Evolutionary conservation across 2,797 vertebrate species (phyloP), one percentile per base, ranked within the genome.

Genomic region (Tachyglossus aculeatus): DNA sequence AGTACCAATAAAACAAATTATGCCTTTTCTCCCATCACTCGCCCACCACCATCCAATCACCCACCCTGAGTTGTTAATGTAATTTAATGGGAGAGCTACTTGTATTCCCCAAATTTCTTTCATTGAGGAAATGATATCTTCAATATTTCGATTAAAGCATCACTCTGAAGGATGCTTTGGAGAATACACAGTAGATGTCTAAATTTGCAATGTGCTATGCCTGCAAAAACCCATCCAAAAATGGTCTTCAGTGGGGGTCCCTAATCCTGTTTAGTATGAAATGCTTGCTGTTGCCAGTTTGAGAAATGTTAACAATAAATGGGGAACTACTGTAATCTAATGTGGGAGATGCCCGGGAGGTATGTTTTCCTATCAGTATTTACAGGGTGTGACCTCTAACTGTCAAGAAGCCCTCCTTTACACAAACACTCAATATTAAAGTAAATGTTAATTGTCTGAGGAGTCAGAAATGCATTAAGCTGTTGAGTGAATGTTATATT

Each of bases 311-410:
- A 47, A 43, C 78, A 62, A 62, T 53, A 74, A 77, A 45, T 48
- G 50, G 59, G 32, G 38, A 50, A 25, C 25, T 66, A 10, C 39
- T 58, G 15, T 40, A 8, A 6, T 36, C 38, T 56, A 36, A 0
- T 50, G 36, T 41, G 58, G 76, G 72, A 86, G 16, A 59, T 60
- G 24, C 31, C 27, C 7, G 19, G 0, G 1, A 76, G 45, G 16
- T 29, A 67, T 41, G 63, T 76, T 81, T 69, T 19, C 24, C 45
- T 48, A 45, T 48, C 67, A 69, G 81, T 76, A 82, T 74, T 85
- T 78, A 53, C 41, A 45, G 68, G 60, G 36, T 53, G 69, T 76
- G 71, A 74, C 66, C 66, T 80, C 68, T 44, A 74, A 61, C 45
- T 77, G 43, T 67, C 59, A 71, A 45, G 38, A 45, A 78, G 69